Conservation (phyloP, 2,113 vertebrate species). For the Pituophis catenifer region DNA sequence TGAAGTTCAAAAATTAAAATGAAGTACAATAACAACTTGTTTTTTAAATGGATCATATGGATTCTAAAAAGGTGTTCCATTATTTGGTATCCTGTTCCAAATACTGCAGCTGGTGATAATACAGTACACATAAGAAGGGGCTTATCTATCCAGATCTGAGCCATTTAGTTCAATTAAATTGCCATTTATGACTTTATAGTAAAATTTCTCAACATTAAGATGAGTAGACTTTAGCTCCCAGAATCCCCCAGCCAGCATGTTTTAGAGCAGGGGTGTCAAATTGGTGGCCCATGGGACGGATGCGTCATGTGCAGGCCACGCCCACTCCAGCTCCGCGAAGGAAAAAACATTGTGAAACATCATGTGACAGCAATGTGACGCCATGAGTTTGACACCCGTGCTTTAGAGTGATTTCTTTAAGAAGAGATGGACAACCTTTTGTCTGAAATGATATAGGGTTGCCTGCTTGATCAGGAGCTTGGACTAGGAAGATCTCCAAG, state of each 20-base stretch:
- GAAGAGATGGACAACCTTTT: background rate
- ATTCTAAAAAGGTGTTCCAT: background rate
- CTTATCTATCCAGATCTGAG: background rate
- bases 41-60: background rate
- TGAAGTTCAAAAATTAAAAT: background rate
- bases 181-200: background rate
- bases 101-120: background rate
- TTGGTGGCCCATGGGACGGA: too few relatives aligned
- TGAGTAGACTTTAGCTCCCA: background rate
- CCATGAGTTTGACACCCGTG: background rate
- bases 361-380: too few relatives aligned
- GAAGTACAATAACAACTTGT: background rate
- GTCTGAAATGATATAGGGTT: background rate
- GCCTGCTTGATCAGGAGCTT: background rate
- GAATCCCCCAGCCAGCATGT: background rate
- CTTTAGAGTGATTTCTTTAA: background rate
- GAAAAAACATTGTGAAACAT: too few relatives aligned
- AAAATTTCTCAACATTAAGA: background rate
- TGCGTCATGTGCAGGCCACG: too few relatives aligned
- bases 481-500: background rate
- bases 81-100: background rate
- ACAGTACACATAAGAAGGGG: background rate
- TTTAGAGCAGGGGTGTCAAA: background rate
- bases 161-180: background rate
- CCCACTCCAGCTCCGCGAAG: too few relatives aligned